These are phyloP conservation scores for Melanotaenia parkinsoni DNA, from an alignment of 2,797 vertebrate species.

Conservation along the genomic window DNA sequence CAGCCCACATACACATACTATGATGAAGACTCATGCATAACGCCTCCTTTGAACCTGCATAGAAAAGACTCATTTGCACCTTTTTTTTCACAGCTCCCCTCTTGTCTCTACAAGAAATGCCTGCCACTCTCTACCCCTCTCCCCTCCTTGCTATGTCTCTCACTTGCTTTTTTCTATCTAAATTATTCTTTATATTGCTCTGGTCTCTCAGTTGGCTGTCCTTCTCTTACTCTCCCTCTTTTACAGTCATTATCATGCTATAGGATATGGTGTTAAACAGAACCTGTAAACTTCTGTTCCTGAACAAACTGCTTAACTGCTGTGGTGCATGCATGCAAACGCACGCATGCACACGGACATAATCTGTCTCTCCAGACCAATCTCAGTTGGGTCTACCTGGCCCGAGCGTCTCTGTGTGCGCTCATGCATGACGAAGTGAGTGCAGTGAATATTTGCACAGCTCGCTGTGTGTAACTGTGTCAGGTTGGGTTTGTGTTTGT, in stretches of 20 bases:
- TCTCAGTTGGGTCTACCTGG: slow-evolving; percentile 63
- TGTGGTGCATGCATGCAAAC: slow-evolving; percentile 7
- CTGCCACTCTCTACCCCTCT: slow-evolving; percentile 34
- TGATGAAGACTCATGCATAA: slow-evolving; percentile 59
- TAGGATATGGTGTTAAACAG: slow-evolving; percentile 57
- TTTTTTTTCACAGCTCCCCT: slow-evolving; percentile 61
- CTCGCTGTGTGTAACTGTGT: slow-evolving; percentile 44
- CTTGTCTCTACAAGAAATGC: slow-evolving; percentile 61
- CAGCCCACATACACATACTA: slow-evolving; percentile 29
- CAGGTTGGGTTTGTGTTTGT: slow-evolving; percentile 45
- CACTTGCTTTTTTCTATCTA: slow-evolving; percentile 40
- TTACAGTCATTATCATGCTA: slow-evolving; percentile 62
- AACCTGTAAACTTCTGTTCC: slow-evolving; percentile 63
- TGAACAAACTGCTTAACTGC: slow-evolving; percentile 64
- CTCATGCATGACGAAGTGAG: slow-evolving; percentile 51
- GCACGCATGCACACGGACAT: slow-evolving; percentile 1
- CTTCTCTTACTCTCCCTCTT: slow-evolving; percentile 36
- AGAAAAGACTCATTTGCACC: slow-evolving; percentile 77
- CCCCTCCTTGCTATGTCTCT: slow-evolving; percentile 34
- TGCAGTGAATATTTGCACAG: slow-evolving; percentile 54
- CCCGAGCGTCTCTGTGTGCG: slow-evolving; percentile 42
- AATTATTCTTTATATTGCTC: slow-evolving; percentile 54
- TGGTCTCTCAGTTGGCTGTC: slow-evolving; percentile 35
- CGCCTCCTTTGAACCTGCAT: slow-evolving; percentile 64
- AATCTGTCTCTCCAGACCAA: slow-evolving; percentile 56